phyloP scores from a whole-genome alignment of 2,113 vertebrate species.

The Salminus brasiliensis region DNA sequence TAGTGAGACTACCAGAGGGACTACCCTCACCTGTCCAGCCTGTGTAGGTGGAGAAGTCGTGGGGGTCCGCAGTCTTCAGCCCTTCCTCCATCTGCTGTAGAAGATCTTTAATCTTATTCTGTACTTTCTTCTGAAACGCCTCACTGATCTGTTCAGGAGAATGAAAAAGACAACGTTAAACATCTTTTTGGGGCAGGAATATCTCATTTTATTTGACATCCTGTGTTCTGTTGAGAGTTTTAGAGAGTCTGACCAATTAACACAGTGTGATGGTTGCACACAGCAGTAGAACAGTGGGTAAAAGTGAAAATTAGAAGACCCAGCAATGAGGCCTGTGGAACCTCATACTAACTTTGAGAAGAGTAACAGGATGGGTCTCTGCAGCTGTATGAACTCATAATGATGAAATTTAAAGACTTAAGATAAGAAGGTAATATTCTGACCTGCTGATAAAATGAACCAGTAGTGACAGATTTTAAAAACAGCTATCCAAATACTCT shows the following conservation, averaged over 20 bases:
- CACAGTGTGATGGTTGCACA: not conserved
- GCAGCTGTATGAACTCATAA: no score
- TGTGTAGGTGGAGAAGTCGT: slow-evolving; percentile 94
- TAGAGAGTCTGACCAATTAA: not conserved
- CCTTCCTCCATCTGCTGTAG: slow-evolving; percentile 98
- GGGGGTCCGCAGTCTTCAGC: slow-evolving; percentile 93
- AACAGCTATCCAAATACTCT: no score
- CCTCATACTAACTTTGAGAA: not conserved
- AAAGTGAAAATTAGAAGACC: not conserved
- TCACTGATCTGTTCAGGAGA: slow-evolving; percentile 76
- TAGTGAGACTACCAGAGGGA: not conserved
- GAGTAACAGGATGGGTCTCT: no score
- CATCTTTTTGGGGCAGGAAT: not conserved
- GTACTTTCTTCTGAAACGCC: slow-evolving; percentile 82
- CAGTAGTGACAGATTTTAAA: no score
- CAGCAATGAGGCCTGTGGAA: slow-evolving; percentile 4
- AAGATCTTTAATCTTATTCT: slow-evolving; percentile 93
- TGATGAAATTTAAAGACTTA: no score
- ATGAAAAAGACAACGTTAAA: not conserved
- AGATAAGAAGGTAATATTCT: no score
- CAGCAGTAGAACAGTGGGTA: not conserved
- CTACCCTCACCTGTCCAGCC: slow-evolving; percentile 93
- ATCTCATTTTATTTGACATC: no score
- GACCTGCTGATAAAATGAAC: no score
- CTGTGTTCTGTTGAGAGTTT: no score